Percentiles rank a stretch among this genome's conserved stretches.
phyloP scores from a whole-genome alignment of 2,113 vertebrate genomes.

The Phaethon lepturus region DNA sequence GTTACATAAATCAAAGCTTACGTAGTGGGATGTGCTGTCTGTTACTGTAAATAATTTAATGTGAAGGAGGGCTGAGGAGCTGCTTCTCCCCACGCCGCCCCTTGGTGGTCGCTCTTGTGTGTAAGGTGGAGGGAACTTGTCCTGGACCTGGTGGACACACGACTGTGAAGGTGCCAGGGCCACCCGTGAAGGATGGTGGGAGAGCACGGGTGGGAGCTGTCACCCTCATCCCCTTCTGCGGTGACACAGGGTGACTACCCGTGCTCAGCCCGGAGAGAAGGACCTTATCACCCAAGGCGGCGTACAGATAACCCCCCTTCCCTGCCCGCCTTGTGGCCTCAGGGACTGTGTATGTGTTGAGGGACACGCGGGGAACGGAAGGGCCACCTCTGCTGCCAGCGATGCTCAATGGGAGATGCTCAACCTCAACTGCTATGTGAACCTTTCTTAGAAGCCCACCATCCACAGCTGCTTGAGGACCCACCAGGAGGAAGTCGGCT shows the following conservation, averaged over 20 bases:
- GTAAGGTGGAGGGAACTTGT: not conserved
- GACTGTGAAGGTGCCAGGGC: not conserved
- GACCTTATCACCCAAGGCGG: not conserved
- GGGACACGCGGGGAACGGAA: not conserved
- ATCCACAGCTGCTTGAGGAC: not conserved
- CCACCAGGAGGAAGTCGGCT: not conserved
- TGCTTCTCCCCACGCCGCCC: not conserved
- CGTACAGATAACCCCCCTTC: not conserved
- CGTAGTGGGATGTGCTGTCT: constrained; percentile 20
- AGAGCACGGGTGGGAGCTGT: not conserved
- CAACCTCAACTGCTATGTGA: not conserved
- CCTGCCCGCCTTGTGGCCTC: accelerated
- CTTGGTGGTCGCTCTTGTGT: not conserved
- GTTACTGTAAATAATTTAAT: constrained; percentile 41
- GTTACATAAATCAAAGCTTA: constrained; percentile 46
- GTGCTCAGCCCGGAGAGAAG: not conserved
- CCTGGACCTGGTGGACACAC: accelerated
- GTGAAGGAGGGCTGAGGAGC: not conserved
- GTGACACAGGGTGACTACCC: not conserved
- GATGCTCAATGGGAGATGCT: accelerated
- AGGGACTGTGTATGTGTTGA: accelerated
- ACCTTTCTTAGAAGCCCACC: not conserved
- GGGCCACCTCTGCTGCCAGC: not conserved
- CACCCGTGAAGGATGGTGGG: not conserved
- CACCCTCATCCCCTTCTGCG: not conserved